A percentile compares a stretch with the other conserved stretches of the same genome.
Evolutionary conservation across 2,113 vertebrate genomes (phyloP).

Genomic region (Pseudorhombus dupliciocellatus): DNA sequence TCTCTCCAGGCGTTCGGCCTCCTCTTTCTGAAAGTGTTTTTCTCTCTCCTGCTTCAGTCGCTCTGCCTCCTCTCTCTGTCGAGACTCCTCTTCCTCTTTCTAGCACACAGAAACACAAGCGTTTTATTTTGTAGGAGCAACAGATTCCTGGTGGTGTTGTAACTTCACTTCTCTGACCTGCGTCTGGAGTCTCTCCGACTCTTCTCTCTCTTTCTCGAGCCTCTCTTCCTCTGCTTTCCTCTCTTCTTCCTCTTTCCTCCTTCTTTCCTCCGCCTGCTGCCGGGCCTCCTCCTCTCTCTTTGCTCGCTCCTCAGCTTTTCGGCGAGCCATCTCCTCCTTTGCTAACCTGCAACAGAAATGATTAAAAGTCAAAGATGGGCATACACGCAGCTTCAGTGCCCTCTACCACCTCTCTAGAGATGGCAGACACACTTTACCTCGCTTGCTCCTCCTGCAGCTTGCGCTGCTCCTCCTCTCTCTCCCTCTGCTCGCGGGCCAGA

Average conservation of each 20-base stretch:
- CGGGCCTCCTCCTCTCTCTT: slow-evolving; percentile 87
- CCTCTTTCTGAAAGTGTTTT: slow-evolving; percentile 94
- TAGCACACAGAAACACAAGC: slow-evolving; percentile 29
- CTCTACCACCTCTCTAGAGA: background rate
- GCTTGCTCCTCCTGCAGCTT: slow-evolving; percentile 86
- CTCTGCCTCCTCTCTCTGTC: slow-evolving; percentile 88
- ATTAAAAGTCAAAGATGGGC: background rate
- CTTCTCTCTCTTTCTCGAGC: slow-evolving; percentile 82
- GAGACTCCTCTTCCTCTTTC: slow-evolving; percentile 90
- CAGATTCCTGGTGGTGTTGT: background rate
- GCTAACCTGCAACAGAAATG: slow-evolving; percentile 79
- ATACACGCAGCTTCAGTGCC: background rate
- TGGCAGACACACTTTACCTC: slow-evolving; percentile 69
- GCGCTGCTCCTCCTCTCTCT: slow-evolving; percentile 89
- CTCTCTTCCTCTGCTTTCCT: slow-evolving; percentile 82
- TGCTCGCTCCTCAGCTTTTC: slow-evolving; percentile 86
- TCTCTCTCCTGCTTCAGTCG: slow-evolving; percentile 88
- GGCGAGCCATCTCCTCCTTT: slow-evolving; percentile 88
- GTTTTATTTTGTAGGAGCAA: background rate
- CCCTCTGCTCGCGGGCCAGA: slow-evolving; percentile 92
- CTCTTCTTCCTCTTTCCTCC: slow-evolving; percentile 79
- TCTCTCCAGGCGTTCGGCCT: slow-evolving; percentile 94
- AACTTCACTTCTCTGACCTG: slow-evolving; percentile 80
- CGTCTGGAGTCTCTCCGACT: slow-evolving; percentile 86
- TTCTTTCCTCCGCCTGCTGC: slow-evolving; percentile 82